These are phyloP conservation scores for Salmo trutta DNA, from an alignment of 2,797 vertebrate genomes.

Conservation along the genomic window DNA sequence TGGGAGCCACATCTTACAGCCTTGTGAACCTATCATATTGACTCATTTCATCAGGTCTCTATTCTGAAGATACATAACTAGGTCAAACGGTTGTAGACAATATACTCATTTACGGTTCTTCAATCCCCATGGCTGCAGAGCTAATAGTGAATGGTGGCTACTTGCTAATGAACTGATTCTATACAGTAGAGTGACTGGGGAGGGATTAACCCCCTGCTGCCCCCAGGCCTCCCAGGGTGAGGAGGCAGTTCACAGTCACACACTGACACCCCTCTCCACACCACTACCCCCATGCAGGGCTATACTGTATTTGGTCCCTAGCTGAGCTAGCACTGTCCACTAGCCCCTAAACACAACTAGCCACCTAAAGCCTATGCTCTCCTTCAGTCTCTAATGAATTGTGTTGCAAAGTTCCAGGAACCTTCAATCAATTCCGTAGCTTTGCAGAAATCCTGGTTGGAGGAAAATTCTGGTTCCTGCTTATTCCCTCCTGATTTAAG, in stretches of 20 bases:
- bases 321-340: neutral
- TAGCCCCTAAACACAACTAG: neutral
- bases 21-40: neutral
- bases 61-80: neutral
- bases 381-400: neutral
- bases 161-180: constrained; percentile 48
- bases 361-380: neutral
- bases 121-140: neutral
- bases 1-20: neutral
- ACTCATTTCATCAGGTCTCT: neutral
- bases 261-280: constrained; percentile 49
- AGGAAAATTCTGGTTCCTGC: too few species aligned
- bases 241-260: constrained; percentile 67
- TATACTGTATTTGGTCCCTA: neutral
- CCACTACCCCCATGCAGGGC: constrained; percentile 5
- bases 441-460: too few species aligned
- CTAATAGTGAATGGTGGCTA: neutral
- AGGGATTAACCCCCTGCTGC: constrained; percentile 76
- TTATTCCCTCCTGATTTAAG: too few species aligned
- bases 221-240: constrained; percentile 74
- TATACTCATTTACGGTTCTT: neutral
- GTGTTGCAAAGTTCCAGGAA: too few species aligned
- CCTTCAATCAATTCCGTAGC: too few species aligned
- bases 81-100: neutral
- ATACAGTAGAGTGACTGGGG: constrained; percentile 6